Base-by-base conservation (phyloP, 2,888 invertebrate species). In the Lasioglossum zephyrum region DNA sequence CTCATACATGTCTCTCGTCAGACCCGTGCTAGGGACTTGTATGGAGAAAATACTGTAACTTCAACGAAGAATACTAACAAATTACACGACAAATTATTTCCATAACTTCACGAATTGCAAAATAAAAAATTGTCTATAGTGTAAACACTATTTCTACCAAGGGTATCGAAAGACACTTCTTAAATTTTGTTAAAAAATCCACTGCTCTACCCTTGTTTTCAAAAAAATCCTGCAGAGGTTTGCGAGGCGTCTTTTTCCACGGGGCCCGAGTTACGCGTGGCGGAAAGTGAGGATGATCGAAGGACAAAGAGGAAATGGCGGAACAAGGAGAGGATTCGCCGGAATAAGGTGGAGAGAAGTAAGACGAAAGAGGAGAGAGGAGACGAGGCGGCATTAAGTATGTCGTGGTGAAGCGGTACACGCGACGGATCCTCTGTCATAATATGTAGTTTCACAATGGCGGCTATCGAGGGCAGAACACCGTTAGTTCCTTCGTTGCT, bases 381-480 rank as follows among this genome's bases (percentile, higher is more conserved):
- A 89, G 90, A 89, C 91, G 87, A 83, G 81, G 81, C 78, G 87
- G 82, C 88, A 88, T 69, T 91, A 94, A 94, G 93, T 94, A 91
- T 94, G 94, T 93, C 94, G 93, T 91, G 93, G 92, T 91, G 92
- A 92, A 93, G 93, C 93, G 93, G 92, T 92, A 93, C 91, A 90
- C 92, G 92, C 92, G 92, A 93, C 92, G 92, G 92, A 92, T 93
- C 92, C 91, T 92, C 93, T 92, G 94, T 94, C 94, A 94, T 93
- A 94, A 94, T 93, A 93, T 93, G 93, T 91, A 93, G 94, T 93
- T 93, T 93, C 94, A 94, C 94, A 94, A 94, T 94, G 92, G 92
- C 92, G 92, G 92, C 91, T 93, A 94, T 94, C 93, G 93, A 93
- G 94, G 94, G 93, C 94, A 94, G 92, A 92, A 91, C 93, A 94